These are phyloP conservation scores for Chiloscyllium plagiosum DNA, from an alignment of 2,113 vertebrate genomes.

Conservation along the genomic window DNA sequence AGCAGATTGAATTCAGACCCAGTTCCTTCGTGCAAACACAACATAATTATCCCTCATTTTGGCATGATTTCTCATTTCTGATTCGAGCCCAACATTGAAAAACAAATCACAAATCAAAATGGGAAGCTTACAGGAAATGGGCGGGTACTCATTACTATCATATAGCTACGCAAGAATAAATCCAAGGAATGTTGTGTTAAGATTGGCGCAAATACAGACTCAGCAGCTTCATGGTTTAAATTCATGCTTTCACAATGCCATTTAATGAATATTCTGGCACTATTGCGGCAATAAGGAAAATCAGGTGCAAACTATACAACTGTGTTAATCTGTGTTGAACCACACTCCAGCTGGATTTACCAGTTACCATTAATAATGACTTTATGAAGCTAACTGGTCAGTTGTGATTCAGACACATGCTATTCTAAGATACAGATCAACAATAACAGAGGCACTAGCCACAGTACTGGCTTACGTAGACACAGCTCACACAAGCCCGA, in stretches of 20 bases:
- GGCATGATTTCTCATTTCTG: not conserved
- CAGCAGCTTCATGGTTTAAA: not conserved
- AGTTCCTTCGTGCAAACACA: not conserved
- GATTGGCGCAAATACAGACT: not conserved
- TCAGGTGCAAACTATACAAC: not conserved
- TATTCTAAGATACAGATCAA: not conserved
- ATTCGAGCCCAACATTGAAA: not conserved
- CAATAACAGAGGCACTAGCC: not conserved
- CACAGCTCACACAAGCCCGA: not conserved
- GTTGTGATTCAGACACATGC: not conserved
- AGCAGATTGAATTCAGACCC: conserved; percentile 11
- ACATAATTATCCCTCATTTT: not conserved
- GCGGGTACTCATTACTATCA: not conserved
- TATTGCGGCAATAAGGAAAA: not conserved
- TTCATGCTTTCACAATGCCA: not conserved
- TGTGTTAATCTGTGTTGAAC: not conserved
- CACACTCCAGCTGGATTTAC: not conserved
- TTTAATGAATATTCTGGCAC: not conserved
- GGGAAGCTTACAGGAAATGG: not conserved
- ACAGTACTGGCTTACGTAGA: not conserved
- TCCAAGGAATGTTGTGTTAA: not conserved
- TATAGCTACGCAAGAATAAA: not conserved
- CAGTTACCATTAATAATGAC: not conserved
- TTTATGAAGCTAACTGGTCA: not conserved
- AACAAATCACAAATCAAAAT: not conserved